These are phyloP conservation scores for Dyspetes luteomarginatus DNA, from an alignment of 2,888 invertebrate species.

Conservation along the genomic window DNA sequence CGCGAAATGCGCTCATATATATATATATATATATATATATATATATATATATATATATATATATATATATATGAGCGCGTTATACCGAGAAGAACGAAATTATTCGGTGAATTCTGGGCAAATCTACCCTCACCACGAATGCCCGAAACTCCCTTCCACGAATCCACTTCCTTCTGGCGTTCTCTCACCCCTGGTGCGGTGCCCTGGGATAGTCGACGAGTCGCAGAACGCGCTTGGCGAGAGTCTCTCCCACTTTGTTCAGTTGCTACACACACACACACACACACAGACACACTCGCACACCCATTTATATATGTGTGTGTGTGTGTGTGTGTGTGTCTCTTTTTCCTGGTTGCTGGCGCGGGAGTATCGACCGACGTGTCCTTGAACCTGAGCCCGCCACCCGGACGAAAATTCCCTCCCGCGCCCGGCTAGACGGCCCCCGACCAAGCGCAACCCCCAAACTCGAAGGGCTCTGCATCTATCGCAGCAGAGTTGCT, in stretches of 20 bases:
- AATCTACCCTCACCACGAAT: conserved; percentile 39
- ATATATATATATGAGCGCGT: not conserved
- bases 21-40: too few relatives aligned
- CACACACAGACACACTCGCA: not conserved
- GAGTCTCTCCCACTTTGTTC: conserved; percentile 42
- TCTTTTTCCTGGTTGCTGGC: conserved; percentile 65
- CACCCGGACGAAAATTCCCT: conserved; percentile 70
- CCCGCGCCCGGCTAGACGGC: conserved; percentile 78
- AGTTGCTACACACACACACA: not conserved
- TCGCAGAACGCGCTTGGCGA: conserved; percentile 29
- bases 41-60: too few relatives aligned
- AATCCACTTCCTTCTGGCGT: conserved; percentile 61
- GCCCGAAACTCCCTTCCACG: conserved; percentile 46
- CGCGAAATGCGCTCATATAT: too few relatives aligned
- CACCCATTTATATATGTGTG: not conserved
- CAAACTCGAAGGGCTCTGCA: conserved; percentile 69
- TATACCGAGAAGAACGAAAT: conserved; percentile 25
- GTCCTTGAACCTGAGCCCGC: conserved; percentile 79
- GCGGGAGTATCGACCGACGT: conserved; percentile 78
- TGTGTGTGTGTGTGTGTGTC: conserved; percentile 38
- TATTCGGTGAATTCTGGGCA: conserved; percentile 52
- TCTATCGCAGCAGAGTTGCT: conserved; percentile 58
- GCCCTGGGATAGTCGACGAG: conserved; percentile 44
- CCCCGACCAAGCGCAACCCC: conserved; percentile 73
- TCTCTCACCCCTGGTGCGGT: conserved; percentile 48